phyloP scores from a whole-genome alignment of 2,113 vertebrate species.

The Lepus americanus region DNA sequence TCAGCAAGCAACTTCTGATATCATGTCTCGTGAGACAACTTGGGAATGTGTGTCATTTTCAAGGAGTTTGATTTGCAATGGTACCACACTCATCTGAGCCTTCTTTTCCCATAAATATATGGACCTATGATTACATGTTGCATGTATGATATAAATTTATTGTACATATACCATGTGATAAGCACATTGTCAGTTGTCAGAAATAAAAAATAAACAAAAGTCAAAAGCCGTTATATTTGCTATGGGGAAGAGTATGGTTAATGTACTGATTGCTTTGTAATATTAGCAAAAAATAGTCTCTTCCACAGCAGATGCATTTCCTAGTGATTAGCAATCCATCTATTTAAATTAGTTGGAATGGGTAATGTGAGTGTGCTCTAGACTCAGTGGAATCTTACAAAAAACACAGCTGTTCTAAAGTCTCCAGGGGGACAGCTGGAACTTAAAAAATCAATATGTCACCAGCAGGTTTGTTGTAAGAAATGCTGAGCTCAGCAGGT shows the following conservation, averaged over 20 bases:
- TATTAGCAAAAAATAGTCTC: neutral
- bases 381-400: slow-evolving; percentile 41
- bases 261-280: neutral
- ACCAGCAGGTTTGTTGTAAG: slow-evolving; percentile 79
- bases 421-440: slow-evolving; percentile 80
- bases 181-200: neutral
- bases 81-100: neutral
- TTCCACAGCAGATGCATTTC: neutral
- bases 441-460: slow-evolving; percentile 84
- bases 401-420: slow-evolving; percentile 80
- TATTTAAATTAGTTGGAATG: slow-evolving; percentile 16
- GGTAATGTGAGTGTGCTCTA: neutral
- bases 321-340: neutral
- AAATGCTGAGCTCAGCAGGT: slow-evolving; percentile 83
- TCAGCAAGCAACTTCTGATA: neutral
- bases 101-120: neutral
- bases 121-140: neutral
- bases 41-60: neutral
- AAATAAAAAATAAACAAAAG: neutral
- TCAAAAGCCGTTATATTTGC: neutral
- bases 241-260: neutral
- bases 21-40: neutral
- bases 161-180: neutral
- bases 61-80: neutral
- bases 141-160: neutral